Percentiles rank a stretch among this genome's conserved stretches.
These are phyloP conservation scores for Onychomys torridus DNA, from an alignment of 2,797 vertebrate species.

Conservation along the genomic window DNA sequence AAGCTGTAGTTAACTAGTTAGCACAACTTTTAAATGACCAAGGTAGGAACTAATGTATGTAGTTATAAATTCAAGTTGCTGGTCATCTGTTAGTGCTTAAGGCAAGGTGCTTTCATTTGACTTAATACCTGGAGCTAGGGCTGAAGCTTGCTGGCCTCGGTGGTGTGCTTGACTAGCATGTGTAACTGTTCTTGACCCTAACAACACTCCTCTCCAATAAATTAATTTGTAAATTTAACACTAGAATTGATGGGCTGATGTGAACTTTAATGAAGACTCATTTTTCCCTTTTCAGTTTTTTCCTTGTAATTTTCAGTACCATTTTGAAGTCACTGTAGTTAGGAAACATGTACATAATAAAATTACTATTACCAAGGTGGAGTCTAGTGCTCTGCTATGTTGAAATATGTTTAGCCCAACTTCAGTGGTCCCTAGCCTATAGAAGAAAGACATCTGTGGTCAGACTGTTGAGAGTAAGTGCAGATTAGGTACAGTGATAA, in stretches of 20 bases:
- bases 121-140: not conserved
- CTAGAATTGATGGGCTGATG: not conserved
- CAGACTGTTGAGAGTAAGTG: conserved; percentile 40
- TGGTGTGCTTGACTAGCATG: not conserved
- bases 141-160: not conserved
- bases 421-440: not conserved
- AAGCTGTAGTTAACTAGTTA: conserved; percentile 37
- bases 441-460: conserved; percentile 37
- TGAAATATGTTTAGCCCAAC: not conserved
- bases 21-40: not conserved
- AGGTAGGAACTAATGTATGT: not conserved
- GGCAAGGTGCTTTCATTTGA: not conserved
- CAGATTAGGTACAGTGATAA: not conserved
- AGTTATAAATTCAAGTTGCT: not conserved
- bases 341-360: conserved; percentile 41
- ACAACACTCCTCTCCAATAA: not conserved
- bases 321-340: conserved; percentile 55
- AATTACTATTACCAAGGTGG: not conserved
- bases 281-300: not conserved
- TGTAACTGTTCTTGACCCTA: not conserved
- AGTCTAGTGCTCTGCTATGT: not conserved
- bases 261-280: not conserved
- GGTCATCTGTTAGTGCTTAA: not conserved
- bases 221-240: conserved; percentile 12
- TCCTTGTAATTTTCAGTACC: conserved; percentile 25